A percentile compares a stretch with the other conserved stretches of the same genome.
These are phyloP conservation scores for Latrodectus elegans DNA, from an alignment of 2,888 invertebrate species.

Conservation along the genomic window DNA sequence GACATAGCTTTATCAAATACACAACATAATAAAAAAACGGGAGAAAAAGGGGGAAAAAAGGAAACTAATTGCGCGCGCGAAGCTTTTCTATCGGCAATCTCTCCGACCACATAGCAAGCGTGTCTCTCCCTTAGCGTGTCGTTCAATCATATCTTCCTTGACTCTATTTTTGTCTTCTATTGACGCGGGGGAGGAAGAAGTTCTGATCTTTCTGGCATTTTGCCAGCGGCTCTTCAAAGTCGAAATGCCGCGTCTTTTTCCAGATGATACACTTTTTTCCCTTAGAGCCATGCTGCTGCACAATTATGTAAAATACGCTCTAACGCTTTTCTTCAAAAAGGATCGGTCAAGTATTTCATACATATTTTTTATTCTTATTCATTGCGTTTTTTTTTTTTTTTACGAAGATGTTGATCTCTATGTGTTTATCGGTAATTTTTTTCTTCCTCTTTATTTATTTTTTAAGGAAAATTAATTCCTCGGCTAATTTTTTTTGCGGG, in stretches of 20 bases:
- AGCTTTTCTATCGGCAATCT: slow-evolving; percentile 8
- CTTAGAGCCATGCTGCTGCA: not conserved
- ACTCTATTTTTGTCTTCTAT: slow-evolving; percentile 48
- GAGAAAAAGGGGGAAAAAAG: too few relatives aligned
- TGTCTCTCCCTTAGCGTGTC: slow-evolving; percentile 9
- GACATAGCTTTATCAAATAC: not conserved
- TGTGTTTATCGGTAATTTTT: too few relatives aligned
- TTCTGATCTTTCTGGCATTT: slow-evolving; percentile 33
- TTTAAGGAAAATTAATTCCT: too few relatives aligned
- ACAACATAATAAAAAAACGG: not conserved
- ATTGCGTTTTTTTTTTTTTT: too few relatives aligned
- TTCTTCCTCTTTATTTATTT: too few relatives aligned
- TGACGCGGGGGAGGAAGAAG: slow-evolving; percentile 38
- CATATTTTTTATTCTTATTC: too few relatives aligned
- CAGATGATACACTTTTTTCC: slow-evolving; percentile 39
- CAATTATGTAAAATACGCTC: slow-evolving; percentile 48
- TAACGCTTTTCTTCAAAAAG: slow-evolving; percentile 20
- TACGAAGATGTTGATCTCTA: too few relatives aligned
- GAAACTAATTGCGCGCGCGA: not conserved
- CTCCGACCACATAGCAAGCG: not conserved
- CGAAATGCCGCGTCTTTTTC: slow-evolving; percentile 26
- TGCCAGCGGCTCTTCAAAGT: slow-evolving; percentile 51
- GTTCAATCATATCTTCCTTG: slow-evolving; percentile 10
- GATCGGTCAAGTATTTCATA: not conserved
- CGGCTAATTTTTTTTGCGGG: too few relatives aligned